Base-by-base conservation (phyloP, 2,888 invertebrate species). In the Chaitophorus viminalis region DNA sequence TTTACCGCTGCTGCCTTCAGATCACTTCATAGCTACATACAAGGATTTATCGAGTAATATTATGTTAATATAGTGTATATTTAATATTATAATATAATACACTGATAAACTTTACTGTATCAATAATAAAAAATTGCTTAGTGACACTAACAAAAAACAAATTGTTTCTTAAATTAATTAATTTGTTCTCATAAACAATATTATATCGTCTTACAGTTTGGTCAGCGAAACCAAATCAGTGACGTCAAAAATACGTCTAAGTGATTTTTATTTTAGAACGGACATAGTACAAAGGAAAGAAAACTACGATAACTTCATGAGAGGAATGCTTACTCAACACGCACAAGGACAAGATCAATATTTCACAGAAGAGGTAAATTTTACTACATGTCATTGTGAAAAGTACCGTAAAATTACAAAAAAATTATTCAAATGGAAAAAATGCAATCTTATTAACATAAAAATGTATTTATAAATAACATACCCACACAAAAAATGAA, bases 1-100 rank as follows among this genome's bases (percentile, higher is more conserved):
- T 95, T 95, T 90, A 93, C 95, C 0, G 94, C 93, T 0, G 94
- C 94, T 8, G 95, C 95, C 6, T 95, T 94, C 91, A 93, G 95
- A 91, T 94, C 94, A 90, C 95, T 95, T 93, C 95, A 95, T 90
- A 93, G 94, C 0, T 74, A 87, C n/a, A 74, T 87, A 74, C 87
- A 81, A n/a, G 81, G 81, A 87, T 68, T 33, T 52, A 21, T 85
- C 9, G 52, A 85, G 84, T 84, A 84, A 65, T 74, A 18, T 29
- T n/a, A n/a, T n/a, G n/a, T n/a, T n/a, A n/a, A n/a, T n/a, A n/a
- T n/a, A n/a, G n/a, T n/a, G n/a, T n/a, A n/a, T n/a, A n/a, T n/a
- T n/a, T n/a, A n/a, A n/a, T n/a, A n/a, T n/a, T n/a, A n/a, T n/a
- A n/a, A n/a, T n/a, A n/a, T n/a, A n/a, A n/a, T n/a, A n/a, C n/a